Base-by-base conservation (phyloP, 2,797 vertebrate species). In the Syngnathus rostellatus region DNA sequence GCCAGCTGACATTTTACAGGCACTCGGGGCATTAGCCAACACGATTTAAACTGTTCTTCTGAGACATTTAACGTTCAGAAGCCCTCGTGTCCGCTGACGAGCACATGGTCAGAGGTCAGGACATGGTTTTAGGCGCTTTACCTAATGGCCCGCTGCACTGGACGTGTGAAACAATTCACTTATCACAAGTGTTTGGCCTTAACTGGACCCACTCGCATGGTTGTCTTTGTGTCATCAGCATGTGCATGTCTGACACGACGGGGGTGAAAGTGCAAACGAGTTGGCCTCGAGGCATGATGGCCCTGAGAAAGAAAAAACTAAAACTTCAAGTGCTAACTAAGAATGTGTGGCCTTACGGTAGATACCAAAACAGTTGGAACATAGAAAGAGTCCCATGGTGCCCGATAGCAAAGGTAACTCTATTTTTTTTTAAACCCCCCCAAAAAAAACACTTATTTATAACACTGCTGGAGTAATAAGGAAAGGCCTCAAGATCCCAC, bases 1-100 rank as follows among this genome's bases (percentile, higher is more conserved):
- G 81, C 78, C 74, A 77, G 81, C 78, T 86, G 86, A 88, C 85
- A 86, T 89, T 88, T 89, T 72, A 79, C 68, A 16, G 64, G 78
- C 77, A 69, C 85, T 68, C 57, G 23, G 73, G 85, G 83, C 77
- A 77, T 68, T 65, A 76, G 67, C 61, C 2, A 23, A 71, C 72
- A 73, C 69, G 66, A 53, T 73, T 77, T 77, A 80, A 76, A 78
- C 65, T 68, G 68, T 71, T 82, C 62, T 72, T 39, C 60, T 61
- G 69, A 84, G 75, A 80, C 79, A 55, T 80, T 81, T 83, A 43
- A 23, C 19, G 68, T 55, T 68, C 3, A n/a, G 43, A 4, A 1
- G 54, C 48, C 66, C 67, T 69, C 31, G 66, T 70, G 75, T 77
- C 43, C 54, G 43, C 68, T 75, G 79, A 68, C 58, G 43, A 19